Conservation (phyloP, 2,888 invertebrate species). For the Elegia similella region DNA sequence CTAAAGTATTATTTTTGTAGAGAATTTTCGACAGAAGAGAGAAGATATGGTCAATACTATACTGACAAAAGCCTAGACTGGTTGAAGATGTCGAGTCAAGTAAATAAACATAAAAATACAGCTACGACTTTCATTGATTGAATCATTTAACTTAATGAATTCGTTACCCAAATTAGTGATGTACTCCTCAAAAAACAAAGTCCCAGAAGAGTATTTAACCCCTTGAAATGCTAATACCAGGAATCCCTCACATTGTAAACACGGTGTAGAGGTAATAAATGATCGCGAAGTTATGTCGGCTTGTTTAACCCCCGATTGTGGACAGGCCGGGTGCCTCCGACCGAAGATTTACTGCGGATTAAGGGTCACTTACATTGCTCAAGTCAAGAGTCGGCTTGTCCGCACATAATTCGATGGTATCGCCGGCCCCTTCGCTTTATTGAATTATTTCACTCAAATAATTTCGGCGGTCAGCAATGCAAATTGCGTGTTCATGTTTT, state of each 20-base stretch:
- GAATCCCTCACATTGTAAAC: constrained; percentile 53
- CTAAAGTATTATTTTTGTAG: too few relatives aligned
- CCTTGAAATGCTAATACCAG: constrained; percentile 10
- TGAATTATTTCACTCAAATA: constrained; percentile 39
- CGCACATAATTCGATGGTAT: constrained; percentile 68
- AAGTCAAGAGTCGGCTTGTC: constrained; percentile 70
- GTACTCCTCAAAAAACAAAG: not conserved
- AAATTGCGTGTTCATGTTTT: constrained; percentile 8
- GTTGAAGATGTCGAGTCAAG: too few relatives aligned
- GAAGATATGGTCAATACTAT: too few relatives aligned
- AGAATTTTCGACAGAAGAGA: too few relatives aligned
- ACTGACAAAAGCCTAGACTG: too few relatives aligned
- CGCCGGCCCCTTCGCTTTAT: constrained; percentile 44
- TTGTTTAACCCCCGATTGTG: constrained; percentile 65
- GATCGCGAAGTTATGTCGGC: constrained; percentile 62
- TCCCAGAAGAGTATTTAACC: constrained; percentile 4
- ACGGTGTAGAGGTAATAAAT: constrained; percentile 69
- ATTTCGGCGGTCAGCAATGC: constrained; percentile 17
- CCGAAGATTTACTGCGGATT: constrained; percentile 79
- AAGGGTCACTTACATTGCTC: constrained; percentile 77
- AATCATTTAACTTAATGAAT: not conserved
- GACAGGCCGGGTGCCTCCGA: constrained; percentile 41
- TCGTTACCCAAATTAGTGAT: not conserved
- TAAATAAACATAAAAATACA: too few relatives aligned
- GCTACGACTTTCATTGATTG: too few relatives aligned